A percentile compares a stretch with the other conserved stretches of the same genome.
Evolutionary conservation across 37 sponge, comb jelly and placozoan species (phyloP).

Genomic region (Eunapius fragilis): DNA sequence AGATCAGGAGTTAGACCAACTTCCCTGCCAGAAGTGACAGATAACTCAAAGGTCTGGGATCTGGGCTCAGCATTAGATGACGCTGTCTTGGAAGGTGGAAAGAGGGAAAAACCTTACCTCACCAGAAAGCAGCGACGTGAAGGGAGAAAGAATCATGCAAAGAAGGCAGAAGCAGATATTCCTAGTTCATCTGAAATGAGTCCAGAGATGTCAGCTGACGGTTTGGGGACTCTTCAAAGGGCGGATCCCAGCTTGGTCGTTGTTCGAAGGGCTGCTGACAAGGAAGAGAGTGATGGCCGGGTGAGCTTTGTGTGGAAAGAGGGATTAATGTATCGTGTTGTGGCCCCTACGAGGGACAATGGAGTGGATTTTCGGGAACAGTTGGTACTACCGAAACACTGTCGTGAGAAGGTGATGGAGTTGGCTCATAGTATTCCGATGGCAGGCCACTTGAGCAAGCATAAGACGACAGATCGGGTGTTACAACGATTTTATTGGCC

Average conservation of each 20-base stretch:
- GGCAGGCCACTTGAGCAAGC: slow-evolving; percentile 25
- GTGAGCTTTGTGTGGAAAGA: slow-evolving; percentile 3
- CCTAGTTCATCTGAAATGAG: not conserved
- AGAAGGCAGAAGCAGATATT: not conserved
- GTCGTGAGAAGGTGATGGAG: slow-evolving; percentile 14
- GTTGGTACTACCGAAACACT: slow-evolving; percentile 37
- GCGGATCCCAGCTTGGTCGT: not conserved
- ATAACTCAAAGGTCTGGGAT: too few species aligned
- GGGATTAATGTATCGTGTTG: not conserved
- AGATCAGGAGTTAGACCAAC: too few species aligned
- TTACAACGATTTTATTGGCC: slow-evolving; percentile 44
- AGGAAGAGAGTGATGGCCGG: slow-evolving; percentile 3
- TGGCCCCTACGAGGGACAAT: not conserved
- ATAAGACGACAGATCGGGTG: slow-evolving; percentile 28
- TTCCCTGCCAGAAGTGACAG: too few species aligned
- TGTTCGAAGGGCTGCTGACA: not conserved
- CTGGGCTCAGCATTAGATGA: too few species aligned
- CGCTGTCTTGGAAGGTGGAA: too few species aligned
- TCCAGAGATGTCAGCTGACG: not conserved
- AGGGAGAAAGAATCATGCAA: not conserved
- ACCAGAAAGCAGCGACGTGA: not conserved
- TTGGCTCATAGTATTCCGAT: slow-evolving; percentile 43
- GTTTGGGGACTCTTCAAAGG: not conserved
- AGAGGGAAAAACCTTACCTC: not conserved
- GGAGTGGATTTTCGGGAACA: slow-evolving; percentile 24